phyloP scores from a whole-genome alignment of 2,797 vertebrate genomes.

The Florisuga fusca region DNA sequence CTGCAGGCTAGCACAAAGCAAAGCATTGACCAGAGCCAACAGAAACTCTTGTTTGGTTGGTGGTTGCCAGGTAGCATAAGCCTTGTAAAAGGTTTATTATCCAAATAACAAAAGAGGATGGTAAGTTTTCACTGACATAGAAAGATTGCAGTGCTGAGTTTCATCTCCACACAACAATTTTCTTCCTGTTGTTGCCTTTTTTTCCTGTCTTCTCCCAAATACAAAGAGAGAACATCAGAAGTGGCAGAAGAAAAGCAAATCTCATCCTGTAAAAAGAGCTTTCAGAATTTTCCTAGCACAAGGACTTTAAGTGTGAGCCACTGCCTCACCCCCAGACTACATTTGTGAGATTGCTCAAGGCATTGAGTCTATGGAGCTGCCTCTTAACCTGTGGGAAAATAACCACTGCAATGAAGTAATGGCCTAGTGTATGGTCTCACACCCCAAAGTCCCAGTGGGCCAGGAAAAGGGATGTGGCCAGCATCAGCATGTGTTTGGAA shows the following conservation, averaged over 20 bases:
- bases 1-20: constrained; percentile 19
- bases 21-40: constrained; percentile 39
- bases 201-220: neutral
- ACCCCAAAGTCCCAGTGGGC: neutral
- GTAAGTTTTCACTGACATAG: constrained; percentile 42
- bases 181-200: neutral
- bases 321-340: rapidly evolving
- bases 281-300: neutral
- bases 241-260: neutral
- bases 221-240: neutral
- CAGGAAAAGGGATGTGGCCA: neutral
- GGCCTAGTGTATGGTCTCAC: neutral
- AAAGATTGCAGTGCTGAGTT: constrained; percentile 44
- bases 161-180: neutral
- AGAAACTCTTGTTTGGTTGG: constrained; percentile 12
- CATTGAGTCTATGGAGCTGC: neutral
- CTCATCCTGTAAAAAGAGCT: neutral
- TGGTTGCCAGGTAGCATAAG: constrained; percentile 72
- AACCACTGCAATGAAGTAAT: neutral
- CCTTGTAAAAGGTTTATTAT: constrained; percentile 51
- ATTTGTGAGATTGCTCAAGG: neutral
- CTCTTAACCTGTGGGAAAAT: neutral
- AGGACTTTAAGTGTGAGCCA: neutral
- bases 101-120: constrained; percentile 34
- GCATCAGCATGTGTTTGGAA: neutral